phyloP scores from a whole-genome alignment of 2,888 invertebrate genomes.

The Pegoplata infirma region DNA sequence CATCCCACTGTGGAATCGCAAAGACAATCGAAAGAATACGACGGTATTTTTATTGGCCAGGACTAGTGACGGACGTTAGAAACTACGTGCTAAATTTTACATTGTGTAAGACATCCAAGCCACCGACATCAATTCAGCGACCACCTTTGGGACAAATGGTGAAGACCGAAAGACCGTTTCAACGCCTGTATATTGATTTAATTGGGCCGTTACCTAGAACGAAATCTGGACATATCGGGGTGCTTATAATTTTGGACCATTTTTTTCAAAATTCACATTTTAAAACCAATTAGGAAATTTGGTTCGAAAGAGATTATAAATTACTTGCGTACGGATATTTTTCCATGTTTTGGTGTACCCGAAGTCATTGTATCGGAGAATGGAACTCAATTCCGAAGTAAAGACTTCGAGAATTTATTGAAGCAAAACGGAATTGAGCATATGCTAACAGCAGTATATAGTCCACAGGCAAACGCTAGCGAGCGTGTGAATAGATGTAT shows the following conservation, averaged over 20 bases:
- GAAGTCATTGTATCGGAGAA: constrained; percentile 8
- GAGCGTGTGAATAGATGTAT: constrained; percentile 38
- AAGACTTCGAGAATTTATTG: too few relatives aligned
- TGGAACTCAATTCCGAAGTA: too few relatives aligned
- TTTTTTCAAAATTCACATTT: not conserved
- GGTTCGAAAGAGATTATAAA: not conserved
- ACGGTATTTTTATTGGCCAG: too few relatives aligned
- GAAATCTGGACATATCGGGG: not conserved
- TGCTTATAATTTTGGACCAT: not conserved
- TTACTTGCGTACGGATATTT: not conserved
- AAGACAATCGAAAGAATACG: too few relatives aligned
- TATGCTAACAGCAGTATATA: constrained; percentile 7
- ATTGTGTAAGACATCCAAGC: too few relatives aligned
- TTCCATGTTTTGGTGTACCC: constrained; percentile 2
- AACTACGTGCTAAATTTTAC: too few relatives aligned
- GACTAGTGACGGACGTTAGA: too few relatives aligned
- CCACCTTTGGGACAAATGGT: not conserved
- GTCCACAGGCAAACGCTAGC: constrained; percentile 8
- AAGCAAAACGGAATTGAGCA: too few relatives aligned
- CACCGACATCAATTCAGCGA: too few relatives aligned
- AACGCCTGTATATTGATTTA: constrained; percentile 3
- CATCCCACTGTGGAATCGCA: too few relatives aligned
- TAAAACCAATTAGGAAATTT: not conserved
- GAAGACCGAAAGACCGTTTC: not conserved
- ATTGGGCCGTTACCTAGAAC: not conserved